phyloP scores from a whole-genome alignment of 2,888 invertebrate species.

The Mantis religiosa region DNA sequence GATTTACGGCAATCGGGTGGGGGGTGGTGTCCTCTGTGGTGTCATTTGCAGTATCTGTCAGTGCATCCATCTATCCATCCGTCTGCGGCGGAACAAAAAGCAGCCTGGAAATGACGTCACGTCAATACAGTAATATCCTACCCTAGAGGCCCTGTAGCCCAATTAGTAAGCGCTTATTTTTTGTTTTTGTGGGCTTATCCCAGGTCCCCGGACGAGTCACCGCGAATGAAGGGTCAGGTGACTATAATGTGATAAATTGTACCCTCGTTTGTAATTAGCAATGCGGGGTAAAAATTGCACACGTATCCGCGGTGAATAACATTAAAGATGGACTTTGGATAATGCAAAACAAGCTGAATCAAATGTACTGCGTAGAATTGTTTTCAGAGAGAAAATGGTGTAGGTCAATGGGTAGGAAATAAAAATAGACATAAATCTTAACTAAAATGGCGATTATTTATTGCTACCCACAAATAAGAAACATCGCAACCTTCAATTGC shows the following conservation, averaged over 20 bases:
- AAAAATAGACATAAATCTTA: too few species aligned
- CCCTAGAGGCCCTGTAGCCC: background rate
- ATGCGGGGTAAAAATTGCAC: background rate
- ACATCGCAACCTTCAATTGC: too few species aligned
- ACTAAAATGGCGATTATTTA: too few species aligned
- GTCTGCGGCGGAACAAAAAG: background rate
- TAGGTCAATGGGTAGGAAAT: too few species aligned
- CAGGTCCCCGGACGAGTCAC: background rate
- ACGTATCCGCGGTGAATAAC: too few species aligned
- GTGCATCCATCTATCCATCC: background rate
- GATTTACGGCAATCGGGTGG: background rate
- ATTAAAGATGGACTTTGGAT: too few species aligned
- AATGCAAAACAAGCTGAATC: too few species aligned
- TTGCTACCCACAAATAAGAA: too few species aligned
- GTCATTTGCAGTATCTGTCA: background rate
- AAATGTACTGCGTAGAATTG: too few species aligned
- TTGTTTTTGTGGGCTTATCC: background rate
- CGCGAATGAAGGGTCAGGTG: background rate
- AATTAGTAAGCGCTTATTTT: background rate
- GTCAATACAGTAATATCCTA: background rate
- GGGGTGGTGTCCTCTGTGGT: background rate
- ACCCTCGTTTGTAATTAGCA: background rate
- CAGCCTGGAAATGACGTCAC: background rate
- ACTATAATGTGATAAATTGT: background rate
- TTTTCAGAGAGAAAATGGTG: too few species aligned